Evolutionary conservation across 2,888 invertebrate species (phyloP), one percentile per base, ranked within the genome.

Genomic region (Agonopterix heracliana): DNA sequence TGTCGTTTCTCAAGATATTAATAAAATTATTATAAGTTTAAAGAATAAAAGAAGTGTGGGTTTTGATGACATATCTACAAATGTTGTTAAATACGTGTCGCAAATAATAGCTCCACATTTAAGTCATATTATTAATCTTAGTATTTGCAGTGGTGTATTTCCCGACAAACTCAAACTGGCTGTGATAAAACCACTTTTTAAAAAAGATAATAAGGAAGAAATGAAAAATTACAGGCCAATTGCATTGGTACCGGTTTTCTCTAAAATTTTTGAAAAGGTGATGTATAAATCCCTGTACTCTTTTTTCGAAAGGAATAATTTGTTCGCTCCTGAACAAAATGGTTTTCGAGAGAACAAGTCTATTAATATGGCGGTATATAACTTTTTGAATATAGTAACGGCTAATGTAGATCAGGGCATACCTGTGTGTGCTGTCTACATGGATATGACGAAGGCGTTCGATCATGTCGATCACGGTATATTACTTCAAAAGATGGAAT

Each of bases 1-100:
- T 9, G 47, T 47, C 9, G 10, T 41, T 11, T 50, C 51, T 8
- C 11, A 26, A 1, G 50, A 52, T 11, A 50, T 54, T 9, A 9
- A 47, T 43, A 41, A 40, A 41, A 42, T 44, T 9, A 55, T 55
- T 34, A 34, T 34, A 3, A 26, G 10, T 9, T 12, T 55, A 41
- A 53, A 56, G 47, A 54, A 46, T 26, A 48, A 50, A 1, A 52
- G 50, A 10, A 54, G 52, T 35, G 41, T 45, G 1, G 54, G 55
- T 1, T 49, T 49, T 46, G 55, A 56, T 43, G 49, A 45, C 4
- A 41, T 56, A 13, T 34, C 12, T 9, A 49, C 52, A 0, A 46
- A 48, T 34, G 46, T 54, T n/a, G 0, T 56, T 26, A 56, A 56
- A 49, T 42, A 12, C 26, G 46, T 43, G 1, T 3, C 35, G 2